A percentile compares a stretch with the other conserved stretches of the same genome.
Evolutionary conservation across 2,797 vertebrate genomes (phyloP).

Genomic region (Harpagifer antarcticus): DNA sequence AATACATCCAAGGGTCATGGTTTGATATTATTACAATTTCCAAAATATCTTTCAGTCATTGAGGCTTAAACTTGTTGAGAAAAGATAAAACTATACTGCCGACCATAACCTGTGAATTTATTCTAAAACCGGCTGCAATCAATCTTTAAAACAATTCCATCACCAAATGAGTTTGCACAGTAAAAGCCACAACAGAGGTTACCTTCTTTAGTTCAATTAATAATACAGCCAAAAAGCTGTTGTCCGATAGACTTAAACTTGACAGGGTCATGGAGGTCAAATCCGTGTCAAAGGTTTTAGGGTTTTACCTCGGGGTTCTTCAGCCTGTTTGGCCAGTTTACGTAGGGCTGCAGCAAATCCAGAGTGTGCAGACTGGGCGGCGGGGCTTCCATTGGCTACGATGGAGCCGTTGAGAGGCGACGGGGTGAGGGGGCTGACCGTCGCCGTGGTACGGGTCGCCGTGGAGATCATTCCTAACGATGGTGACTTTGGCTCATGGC

Average conservation of each 20-base stretch:
- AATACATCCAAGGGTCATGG: not conserved
- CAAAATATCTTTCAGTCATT: not conserved
- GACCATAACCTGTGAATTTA: not conserved
- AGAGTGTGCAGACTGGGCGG: slow-evolving; percentile 93
- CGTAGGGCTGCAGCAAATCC: slow-evolving; percentile 98
- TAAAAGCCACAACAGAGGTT: not conserved
- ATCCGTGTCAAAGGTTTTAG: slow-evolving; percentile 4
- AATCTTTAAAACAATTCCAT: not conserved
- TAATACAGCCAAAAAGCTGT: not conserved
- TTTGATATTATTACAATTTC: slow-evolving; percentile 3
- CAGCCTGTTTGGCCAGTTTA: slow-evolving; percentile 99
- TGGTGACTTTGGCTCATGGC: slow-evolving; percentile 99
- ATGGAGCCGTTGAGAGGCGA: slow-evolving; percentile 97
- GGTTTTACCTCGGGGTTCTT: slow-evolving; percentile 95
- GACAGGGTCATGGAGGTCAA: not conserved
- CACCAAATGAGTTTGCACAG: not conserved
- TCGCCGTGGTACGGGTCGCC: slow-evolving; percentile 96
- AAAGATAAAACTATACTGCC: not conserved
- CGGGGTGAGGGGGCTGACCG: slow-evolving; percentile 97
- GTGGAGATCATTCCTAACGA: slow-evolving; percentile 99
- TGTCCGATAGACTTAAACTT: slow-evolving; percentile 1
- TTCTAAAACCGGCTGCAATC: not conserved
- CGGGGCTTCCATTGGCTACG: slow-evolving; percentile 97
- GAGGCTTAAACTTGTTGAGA: not conserved
- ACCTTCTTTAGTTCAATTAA: not conserved